A percentile compares a stretch with the other conserved stretches of the same genome.
Evolutionary conservation across 2,113 vertebrate species (phyloP).

Genomic region (Raja brachyura): DNA sequence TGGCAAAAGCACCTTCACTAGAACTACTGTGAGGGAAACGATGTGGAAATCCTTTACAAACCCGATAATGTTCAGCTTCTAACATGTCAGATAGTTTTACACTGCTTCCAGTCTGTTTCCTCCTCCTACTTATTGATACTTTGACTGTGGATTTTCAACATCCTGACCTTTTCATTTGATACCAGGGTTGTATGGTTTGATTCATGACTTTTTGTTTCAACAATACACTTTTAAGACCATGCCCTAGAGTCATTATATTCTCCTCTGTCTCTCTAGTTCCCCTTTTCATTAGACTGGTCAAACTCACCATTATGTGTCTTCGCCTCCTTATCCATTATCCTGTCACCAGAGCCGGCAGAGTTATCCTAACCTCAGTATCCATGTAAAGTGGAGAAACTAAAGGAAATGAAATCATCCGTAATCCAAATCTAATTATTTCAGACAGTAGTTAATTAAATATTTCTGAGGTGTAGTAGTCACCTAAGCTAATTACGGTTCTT

Average conservation of each 20-base stretch:
- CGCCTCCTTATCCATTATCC: slow-evolving; percentile 79
- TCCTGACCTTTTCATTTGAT: not conserved
- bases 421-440: slow-evolving; percentile 89
- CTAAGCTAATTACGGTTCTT: slow-evolving; percentile 93
- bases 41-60: not conserved
- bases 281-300: slow-evolving; percentile 52
- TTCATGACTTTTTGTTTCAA: slow-evolving; percentile 17
- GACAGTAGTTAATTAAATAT: slow-evolving; percentile 99
- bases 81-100: not conserved
- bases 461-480: slow-evolving; percentile 75
- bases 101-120: not conserved
- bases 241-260: slow-evolving; percentile 30
- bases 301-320: slow-evolving; percentile 76
- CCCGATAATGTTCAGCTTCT: not conserved
- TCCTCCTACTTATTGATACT: not conserved
- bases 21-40: not conserved
- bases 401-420: slow-evolving; percentile 94
- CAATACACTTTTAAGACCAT: slow-evolving; percentile 17
- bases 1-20: not conserved
- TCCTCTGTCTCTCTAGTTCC: slow-evolving; percentile 24
- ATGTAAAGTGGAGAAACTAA: slow-evolving; percentile 71
- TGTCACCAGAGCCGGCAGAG: slow-evolving; percentile 65
- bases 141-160: not conserved
- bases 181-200: not conserved
- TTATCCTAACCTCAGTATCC: slow-evolving; percentile 65